Base-by-base conservation (phyloP, 2,113 vertebrate species). In the Martes martes region DNA sequence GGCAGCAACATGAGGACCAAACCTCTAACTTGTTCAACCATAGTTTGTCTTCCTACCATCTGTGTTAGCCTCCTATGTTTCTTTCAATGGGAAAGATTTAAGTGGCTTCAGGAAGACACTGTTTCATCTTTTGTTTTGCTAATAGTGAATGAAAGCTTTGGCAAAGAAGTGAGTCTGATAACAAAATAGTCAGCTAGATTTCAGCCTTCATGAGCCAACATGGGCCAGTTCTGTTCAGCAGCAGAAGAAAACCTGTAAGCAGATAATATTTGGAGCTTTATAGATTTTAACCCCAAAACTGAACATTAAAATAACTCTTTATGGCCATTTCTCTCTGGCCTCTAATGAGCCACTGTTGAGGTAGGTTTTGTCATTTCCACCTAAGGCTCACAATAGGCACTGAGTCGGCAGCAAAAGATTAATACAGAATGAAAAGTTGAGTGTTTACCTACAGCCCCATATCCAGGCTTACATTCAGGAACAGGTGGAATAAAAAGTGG, bases 321-420 rank as follows among this genome's bases (percentile, higher is more conserved):
- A 24, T 19, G 74, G 92, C 80, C 76, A 26, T 95, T 90, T 93
- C 61, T 93, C 67, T 93, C 52, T 69, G 71, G 45, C 91, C 50
- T 93, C 89, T 87, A 96, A 90, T 91, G 89, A 96, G 47, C 73
- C 50, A 86, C 67, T 79, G 89, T 65, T 78, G 74, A 81, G 89
- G 23, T 2, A 18, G 57, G 31, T 83, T 93, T 93, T 95, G 82
- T 88, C 87, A 69, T 89, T 73, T 94, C 89, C 6, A 83, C 89
- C 79, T 36, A 36, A 92, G 36, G 8, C 86, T 96, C 95, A 79
- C 67, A 39, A 31, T 28, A 76, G 61, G 52, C 23, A 21, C 52
- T 69, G 74, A 73, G 73, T 55, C 92, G 86, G 74, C 59, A 96
- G 52, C 24, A 57, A 86, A 97, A 95, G 57, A 97, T 97, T 91